Conservation (phyloP, 1,140 invertebrate genomes). For the Sogatella furcifera region DNA sequence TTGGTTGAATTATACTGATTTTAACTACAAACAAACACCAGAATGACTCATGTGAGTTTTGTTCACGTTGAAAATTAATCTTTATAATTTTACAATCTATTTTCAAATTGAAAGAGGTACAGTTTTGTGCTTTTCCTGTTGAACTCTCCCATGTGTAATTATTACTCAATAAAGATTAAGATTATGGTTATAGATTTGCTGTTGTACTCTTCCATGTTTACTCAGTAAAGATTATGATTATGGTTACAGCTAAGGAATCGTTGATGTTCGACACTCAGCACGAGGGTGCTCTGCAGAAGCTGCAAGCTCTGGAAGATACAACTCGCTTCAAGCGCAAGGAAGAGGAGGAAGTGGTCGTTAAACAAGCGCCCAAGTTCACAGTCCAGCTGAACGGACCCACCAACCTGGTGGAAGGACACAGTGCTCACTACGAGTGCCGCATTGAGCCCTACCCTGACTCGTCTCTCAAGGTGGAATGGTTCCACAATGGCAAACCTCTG, state of each 20-base stretch:
- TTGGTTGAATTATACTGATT: no score
- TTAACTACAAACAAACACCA: no score
- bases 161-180: no score
- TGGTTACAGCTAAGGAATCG: conserved; percentile 59
- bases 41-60: no score
- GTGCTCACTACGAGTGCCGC: conserved; percentile 90
- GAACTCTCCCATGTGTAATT: no score
- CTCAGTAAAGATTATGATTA: no score
- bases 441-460: conserved; percentile 93
- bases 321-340: conserved; percentile 65
- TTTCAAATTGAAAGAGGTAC: no score
- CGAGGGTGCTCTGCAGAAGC: conserved; percentile 75
- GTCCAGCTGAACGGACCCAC: conserved; percentile 75
- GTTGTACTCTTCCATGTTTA: no score
- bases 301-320: conserved; percentile 76
- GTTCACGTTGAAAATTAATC: no score
- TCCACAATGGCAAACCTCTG: conserved; percentile 84
- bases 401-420: conserved; percentile 72
- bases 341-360: conserved; percentile 70
- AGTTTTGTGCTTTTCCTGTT: no score
- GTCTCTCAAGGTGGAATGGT: conserved; percentile 88
- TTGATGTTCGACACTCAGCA: conserved; percentile 82
- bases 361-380: conserved; percentile 73
- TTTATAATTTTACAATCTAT: no score
- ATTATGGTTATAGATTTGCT: no score